Base-by-base conservation (phyloP, 2,797 vertebrate species). In the Erithacus rubecula region DNA sequence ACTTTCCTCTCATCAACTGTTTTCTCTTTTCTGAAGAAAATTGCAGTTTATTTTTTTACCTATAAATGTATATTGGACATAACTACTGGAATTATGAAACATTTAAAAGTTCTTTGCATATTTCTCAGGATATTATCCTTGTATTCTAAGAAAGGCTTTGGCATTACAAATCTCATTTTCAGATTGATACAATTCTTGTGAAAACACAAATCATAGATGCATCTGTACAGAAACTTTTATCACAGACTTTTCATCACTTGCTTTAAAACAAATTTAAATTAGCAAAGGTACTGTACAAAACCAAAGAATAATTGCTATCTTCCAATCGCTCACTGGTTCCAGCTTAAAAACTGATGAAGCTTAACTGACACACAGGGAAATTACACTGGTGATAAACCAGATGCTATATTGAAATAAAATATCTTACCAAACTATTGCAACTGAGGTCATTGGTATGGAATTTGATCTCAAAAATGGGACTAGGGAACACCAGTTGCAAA, bases 311-410 rank as follows among this genome's bases (percentile, higher is more conserved):
- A 86, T 37, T 90, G 23, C 34, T 67, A 12, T 79, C 46, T 78
- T 83, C 16, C 55, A 83, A 20, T 53, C 29, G 74, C 49, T 90
- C 58, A 46, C 23, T 72, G 41, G 21, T 34, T 87, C 32, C 56
- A 90, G 71, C 16, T 79, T 77, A 83, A 94, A 87, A 93, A 59
- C 15, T 58, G 36, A 87, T 49, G 92, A 92, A 83, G 79, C 79
- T 71, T 95, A 78, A 87, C 65, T 15, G 15, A 79, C 55, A 88
- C 47, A 72, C 20, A 89, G 62, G 51, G 62, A 91, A 95, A 87
- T 86, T 72, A 90, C 47, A 76, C 55, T 60, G 76, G 84, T 89
- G 72, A 93, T 92, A 94, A 95, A 96, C 56, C 94, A 96, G 74
- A 88, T 96, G 87, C 21, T 72, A 41, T 67, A 52, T 15, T 69